A percentile compares a stretch with the other conserved stretches of the same genome.
Conservation (phyloP, 2,888 invertebrate species). For the Cephus nigrinus region DNA sequence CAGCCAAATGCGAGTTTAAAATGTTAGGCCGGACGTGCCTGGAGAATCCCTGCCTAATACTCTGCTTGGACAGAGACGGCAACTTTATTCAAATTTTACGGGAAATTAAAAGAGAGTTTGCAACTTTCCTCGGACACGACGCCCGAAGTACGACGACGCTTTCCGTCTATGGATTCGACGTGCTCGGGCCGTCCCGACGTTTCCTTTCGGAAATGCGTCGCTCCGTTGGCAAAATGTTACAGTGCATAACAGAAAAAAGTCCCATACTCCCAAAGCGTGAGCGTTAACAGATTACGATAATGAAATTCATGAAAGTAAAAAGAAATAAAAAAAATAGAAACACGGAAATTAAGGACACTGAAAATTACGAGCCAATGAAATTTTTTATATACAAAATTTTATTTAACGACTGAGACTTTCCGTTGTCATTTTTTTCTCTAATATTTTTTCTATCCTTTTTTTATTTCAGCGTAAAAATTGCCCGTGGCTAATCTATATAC, state of each 20-base stretch:
- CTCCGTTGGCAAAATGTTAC: not conserved
- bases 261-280: not conserved
- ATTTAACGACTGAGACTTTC: too few species aligned
- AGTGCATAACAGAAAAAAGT: not conserved
- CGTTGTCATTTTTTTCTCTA: too few species aligned
- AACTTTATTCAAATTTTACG: constrained; percentile 32
- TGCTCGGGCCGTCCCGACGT: not conserved
- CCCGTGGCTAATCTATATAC: constrained; percentile 51
- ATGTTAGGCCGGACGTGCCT: constrained; percentile 50
- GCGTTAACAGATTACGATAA: not conserved
- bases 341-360: too few species aligned
- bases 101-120: constrained; percentile 39
- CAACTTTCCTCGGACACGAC: constrained; percentile 24
- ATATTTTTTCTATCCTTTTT: not conserved
- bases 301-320: too few species aligned
- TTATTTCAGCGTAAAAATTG: constrained; percentile 41
- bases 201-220: not conserved
- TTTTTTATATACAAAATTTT: too few species aligned
- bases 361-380: too few species aligned
- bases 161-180: not conserved
- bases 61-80: constrained; percentile 22
- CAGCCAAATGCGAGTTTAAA: constrained; percentile 65
- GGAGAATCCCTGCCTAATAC: constrained; percentile 48
- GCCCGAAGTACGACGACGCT: constrained; percentile 17
- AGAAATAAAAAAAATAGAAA: too few species aligned